These are phyloP conservation scores for Pollimyrus isidori DNA, from an alignment of 2,113 vertebrate species.

Conservation along the genomic window DNA sequence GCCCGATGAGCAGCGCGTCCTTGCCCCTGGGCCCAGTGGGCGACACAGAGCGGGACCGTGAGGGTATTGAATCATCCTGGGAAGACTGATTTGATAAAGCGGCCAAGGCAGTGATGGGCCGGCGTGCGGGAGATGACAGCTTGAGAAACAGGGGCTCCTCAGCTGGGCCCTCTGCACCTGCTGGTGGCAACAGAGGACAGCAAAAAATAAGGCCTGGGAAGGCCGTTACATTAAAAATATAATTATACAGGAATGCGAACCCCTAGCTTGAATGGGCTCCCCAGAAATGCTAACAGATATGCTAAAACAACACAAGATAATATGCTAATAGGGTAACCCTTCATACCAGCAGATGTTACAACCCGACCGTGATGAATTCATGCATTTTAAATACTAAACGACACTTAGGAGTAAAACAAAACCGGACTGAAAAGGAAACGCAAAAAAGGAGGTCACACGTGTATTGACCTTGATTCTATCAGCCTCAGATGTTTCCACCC, in stretches of 20 bases:
- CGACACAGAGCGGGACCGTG: conserved; percentile 76
- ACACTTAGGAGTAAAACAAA: background rate
- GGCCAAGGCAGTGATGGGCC: conserved; percentile 56
- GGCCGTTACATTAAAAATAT: background rate
- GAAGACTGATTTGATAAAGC: conserved; percentile 74
- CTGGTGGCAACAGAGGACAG: background rate
- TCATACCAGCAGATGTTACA: background rate
- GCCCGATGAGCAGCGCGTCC: conserved; percentile 76
- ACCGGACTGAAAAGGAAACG: background rate
- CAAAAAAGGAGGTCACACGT: background rate
- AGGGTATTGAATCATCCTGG: conserved; percentile 69
- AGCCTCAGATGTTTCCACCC: background rate
- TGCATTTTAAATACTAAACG: background rate
- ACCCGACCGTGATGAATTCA: background rate
- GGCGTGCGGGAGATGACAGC: conserved; percentile 58
- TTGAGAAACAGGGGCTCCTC: conserved; percentile 73
- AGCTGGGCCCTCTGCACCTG: conserved; percentile 28
- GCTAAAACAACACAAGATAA: background rate
- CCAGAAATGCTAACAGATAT: background rate
- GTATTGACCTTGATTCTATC: background rate
- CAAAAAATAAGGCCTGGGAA: background rate
- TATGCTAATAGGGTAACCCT: background rate
- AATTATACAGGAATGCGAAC: background rate
- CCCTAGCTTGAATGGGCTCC: background rate
- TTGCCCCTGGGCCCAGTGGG: conserved; percentile 73